Base-by-base conservation (phyloP, 2,888 invertebrate species). In the Peribatodes rhomboidaria region DNA sequence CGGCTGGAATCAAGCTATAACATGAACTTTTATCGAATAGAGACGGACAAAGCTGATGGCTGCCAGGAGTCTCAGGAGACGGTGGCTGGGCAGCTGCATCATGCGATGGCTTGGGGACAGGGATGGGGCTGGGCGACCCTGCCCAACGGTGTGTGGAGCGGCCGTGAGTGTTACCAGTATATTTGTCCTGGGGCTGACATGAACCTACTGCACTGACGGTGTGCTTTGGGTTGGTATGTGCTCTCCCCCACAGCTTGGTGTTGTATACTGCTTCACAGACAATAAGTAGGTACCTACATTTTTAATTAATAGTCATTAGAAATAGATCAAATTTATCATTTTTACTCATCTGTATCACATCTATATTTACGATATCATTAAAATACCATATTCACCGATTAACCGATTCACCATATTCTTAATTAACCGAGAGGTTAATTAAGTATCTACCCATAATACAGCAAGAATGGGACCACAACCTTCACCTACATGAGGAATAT, bases 111-210 rank as follows among this genome's bases (percentile, higher is more conserved):
- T 81, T 95, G 95, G 95, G 95, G 95, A 2, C 95, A 95, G 75
- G 95, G 95, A 47, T 95, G 95, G 95, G 95, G 95, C 27, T 95
- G 95, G 95, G 94, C 94, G 52, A 95, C 94, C 42, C 78, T 94
- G 70, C 94, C 94, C 27, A 94, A 94, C 69, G 94, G 94, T 6
- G 94, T 94, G 6, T 94, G 94, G 94, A 94, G 94, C 72, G 94
- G 94, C 70, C 93, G 94, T 92, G 74, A 86, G 85, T 86, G 65
- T 10, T 16, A 47, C n/a, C 27, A 54, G 54, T 39, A 10, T 14
- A 31, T n/a, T n/a, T 35, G n/a, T n/a, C 53, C 37, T 33, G 53
- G 39, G 53, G 60, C 57, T 55, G 55, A 47, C 47, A 33, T 44
- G 47, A 63, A 54, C 53, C 58, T 52, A 58, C 53, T 63, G 63